A percentile compares a stretch with the other conserved stretches of the same genome.
Conservation (phyloP, 2,888 invertebrate species). For the Caenorhabditis parvicauda region DNA sequence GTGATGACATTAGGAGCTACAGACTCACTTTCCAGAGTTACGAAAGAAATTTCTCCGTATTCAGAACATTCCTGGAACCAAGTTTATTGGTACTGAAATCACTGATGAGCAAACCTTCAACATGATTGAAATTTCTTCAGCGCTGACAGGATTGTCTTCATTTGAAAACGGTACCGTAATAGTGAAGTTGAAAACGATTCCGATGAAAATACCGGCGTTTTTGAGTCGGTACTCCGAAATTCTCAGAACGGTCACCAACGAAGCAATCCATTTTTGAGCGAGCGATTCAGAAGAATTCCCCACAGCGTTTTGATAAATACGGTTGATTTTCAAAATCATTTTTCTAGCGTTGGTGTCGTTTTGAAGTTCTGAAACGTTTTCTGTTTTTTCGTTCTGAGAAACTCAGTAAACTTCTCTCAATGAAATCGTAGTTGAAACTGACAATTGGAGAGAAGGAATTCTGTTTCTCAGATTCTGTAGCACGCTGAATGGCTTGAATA, state of each 20-base stretch:
- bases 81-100: not conserved
- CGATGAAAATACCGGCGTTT: constrained; percentile 36
- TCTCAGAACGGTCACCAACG: constrained; percentile 31
- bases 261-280: constrained; percentile 33
- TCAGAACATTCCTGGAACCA: constrained; percentile 28
- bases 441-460: constrained; percentile 10
- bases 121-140: constrained; percentile 50
- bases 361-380: constrained; percentile 29
- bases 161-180: constrained; percentile 48
- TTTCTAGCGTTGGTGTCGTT: constrained; percentile 45
- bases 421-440: constrained; percentile 15
- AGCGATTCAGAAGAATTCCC: constrained; percentile 34
- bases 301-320: constrained; percentile 28
- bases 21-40: constrained; percentile 14
- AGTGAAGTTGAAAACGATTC: constrained; percentile 50
- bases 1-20: constrained; percentile 23
- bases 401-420: no score
- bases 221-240: constrained; percentile 49
- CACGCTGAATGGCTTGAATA: constrained; percentile 38
- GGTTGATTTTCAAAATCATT: constrained; percentile 32
- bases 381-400: no score
- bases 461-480: constrained; percentile 18
- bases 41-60: constrained; percentile 41
- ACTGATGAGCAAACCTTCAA: constrained; percentile 20
- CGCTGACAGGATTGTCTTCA: constrained; percentile 33